A percentile compares a stretch with the other conserved stretches of the same genome.
These are phyloP conservation scores for Hyperoplus immaculatus DNA, from an alignment of 2,797 vertebrate species.

Conservation along the genomic window DNA sequence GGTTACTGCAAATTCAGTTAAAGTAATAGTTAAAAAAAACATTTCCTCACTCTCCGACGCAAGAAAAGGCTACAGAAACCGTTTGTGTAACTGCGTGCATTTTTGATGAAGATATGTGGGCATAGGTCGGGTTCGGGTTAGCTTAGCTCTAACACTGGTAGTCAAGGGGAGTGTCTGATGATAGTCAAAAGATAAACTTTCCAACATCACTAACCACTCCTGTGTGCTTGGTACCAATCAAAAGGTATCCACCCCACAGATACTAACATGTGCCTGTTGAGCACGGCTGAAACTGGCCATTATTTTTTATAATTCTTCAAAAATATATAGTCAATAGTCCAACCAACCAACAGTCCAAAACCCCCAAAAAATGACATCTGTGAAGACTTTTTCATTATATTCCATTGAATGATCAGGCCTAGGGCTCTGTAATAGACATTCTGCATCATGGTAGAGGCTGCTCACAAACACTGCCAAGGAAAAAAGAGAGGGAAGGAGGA, in stretches of 20 bases:
- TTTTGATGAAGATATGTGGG: too few relatives aligned
- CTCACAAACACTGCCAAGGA: slow-evolving; percentile 48
- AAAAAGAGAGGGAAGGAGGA: slow-evolving; percentile 49
- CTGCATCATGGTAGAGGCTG: slow-evolving; percentile 50
- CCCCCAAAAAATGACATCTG: too few relatives aligned
- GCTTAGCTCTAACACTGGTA: too few relatives aligned
- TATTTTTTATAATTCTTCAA: neutral
- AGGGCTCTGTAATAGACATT: slow-evolving; percentile 56
- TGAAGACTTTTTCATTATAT: slow-evolving; percentile 55
- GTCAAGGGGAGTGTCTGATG: too few relatives aligned
- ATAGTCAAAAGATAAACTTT: too few relatives aligned
- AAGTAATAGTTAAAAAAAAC: neutral
- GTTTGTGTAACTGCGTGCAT: too few relatives aligned
- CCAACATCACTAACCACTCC: too few relatives aligned
- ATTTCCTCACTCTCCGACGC: too few relatives aligned
- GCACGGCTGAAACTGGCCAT: neutral
- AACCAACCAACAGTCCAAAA: neutral
- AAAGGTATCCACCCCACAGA: neutral
- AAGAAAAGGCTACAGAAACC: too few relatives aligned
- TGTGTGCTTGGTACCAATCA: neutral
- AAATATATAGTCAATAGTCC: too few relatives aligned
- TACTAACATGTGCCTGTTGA: neutral
- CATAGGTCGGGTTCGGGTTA: too few relatives aligned
- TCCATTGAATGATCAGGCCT: slow-evolving; percentile 61
- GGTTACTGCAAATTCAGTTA: neutral